These are phyloP conservation scores for Malaclemys terrapin DNA, from an alignment of 2,113 vertebrate genomes.

Conservation along the genomic window DNA sequence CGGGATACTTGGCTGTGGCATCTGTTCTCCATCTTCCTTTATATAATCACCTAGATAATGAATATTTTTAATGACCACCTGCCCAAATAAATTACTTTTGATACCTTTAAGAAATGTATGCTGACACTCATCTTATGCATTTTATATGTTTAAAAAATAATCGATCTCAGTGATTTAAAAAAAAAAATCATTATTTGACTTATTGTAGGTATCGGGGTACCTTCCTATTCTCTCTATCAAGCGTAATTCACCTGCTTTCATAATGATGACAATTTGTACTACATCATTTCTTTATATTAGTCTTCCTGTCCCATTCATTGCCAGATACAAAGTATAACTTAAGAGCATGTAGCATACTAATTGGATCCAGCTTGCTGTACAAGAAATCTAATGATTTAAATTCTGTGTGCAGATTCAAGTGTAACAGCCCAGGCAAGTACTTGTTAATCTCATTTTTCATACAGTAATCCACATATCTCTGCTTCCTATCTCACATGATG, in stretches of 20 bases:
- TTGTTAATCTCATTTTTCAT: not conserved
- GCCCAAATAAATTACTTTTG: not conserved
- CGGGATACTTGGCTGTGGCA: not conserved
- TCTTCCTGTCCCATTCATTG: not conserved
- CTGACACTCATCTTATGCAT: not conserved
- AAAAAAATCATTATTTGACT: not conserved
- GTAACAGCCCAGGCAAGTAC: not conserved
- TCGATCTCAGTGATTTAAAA: too few relatives aligned
- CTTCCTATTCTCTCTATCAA: not conserved
- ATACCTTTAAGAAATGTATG: not conserved
- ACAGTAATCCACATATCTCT: too few relatives aligned
- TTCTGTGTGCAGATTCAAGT: not conserved
- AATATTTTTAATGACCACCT: not conserved
- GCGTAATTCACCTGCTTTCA: not conserved
- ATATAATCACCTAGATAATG: not conserved
- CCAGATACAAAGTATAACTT: not conserved
- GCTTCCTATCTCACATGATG: too few relatives aligned
- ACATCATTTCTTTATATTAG: not conserved
- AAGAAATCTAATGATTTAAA: rapidly evolving
- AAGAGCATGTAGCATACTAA: not conserved
- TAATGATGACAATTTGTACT: not conserved
- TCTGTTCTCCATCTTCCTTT: not conserved
- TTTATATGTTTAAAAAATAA: not conserved
- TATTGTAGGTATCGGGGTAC: not conserved
- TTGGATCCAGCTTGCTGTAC: not conserved